phyloP scores from a whole-genome alignment of 2,888 invertebrate species.

The Anorthoa munda region DNA sequence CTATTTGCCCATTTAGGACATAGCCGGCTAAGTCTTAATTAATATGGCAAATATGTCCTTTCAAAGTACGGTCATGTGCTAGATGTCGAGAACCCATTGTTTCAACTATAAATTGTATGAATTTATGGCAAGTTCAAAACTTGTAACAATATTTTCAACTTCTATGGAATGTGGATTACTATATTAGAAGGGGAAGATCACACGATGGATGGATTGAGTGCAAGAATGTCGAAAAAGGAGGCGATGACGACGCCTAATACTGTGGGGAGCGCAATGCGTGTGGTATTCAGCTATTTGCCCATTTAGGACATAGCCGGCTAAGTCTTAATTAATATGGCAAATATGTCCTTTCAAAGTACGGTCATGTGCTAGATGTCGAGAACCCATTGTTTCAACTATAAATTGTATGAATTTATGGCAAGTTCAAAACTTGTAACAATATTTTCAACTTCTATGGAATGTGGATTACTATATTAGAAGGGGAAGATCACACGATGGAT shows the following conservation, averaged over 20 bases:
- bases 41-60: slow-evolving; percentile 21
- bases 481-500: background rate
- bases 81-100: slow-evolving; percentile 13
- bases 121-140: background rate
- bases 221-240: no score
- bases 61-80: slow-evolving; percentile 10
- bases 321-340: slow-evolving; percentile 45
- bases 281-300: slow-evolving; percentile 55
- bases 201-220: no score
- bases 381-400: slow-evolving; percentile 13
- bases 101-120: slow-evolving; percentile 3
- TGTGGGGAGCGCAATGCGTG: slow-evolving; percentile 61
- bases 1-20: slow-evolving; percentile 45
- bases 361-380: slow-evolving; percentile 10
- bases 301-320: slow-evolving; percentile 36
- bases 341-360: slow-evolving; percentile 17
- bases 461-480: background rate
- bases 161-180: background rate
- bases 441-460: background rate
- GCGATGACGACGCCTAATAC: no score
- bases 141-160: background rate
- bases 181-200: background rate
- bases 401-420: background rate
- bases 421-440: background rate
- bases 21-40: slow-evolving; percentile 45